Evolutionary conservation across 2,888 invertebrate species (phyloP).

Genomic region (Altica lythri): DNA sequence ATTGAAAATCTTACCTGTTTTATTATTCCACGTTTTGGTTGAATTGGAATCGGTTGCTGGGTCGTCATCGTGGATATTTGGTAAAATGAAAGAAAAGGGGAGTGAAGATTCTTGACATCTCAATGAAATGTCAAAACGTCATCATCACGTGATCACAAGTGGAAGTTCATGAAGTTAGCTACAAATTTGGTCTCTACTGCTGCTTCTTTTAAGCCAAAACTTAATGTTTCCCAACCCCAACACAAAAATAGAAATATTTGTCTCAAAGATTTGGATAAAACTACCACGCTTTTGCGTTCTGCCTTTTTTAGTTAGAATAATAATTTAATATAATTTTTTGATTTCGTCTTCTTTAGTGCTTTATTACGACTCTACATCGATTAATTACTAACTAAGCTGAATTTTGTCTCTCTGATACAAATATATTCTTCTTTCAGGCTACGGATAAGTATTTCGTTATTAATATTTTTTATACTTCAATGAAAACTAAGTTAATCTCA

Average conservation of each 20-base stretch:
- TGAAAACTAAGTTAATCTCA: too few species aligned
- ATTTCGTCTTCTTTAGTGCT: too few species aligned
- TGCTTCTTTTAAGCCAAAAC: neutral
- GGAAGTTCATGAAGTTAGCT: slow-evolving; percentile 12
- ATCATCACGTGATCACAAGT: slow-evolving; percentile 31
- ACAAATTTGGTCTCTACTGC: neutral
- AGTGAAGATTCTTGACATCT: slow-evolving; percentile 29
- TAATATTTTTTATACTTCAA: too few species aligned
- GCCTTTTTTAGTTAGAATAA: too few species aligned
- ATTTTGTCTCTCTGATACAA: too few species aligned
- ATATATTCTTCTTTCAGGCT: too few species aligned
- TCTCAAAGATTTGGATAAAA: too few species aligned
- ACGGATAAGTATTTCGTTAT: too few species aligned
- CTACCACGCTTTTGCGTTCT: too few species aligned
- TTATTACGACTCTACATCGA: too few species aligned
- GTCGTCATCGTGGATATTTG: slow-evolving; percentile 36
- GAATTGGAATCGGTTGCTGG: slow-evolving; percentile 43
- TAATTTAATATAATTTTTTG: too few species aligned
- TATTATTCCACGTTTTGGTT: slow-evolving; percentile 63
- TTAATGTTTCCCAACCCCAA: neutral
- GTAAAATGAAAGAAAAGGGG: slow-evolving; percentile 25
- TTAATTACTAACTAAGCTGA: too few species aligned
- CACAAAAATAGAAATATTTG: neutral
- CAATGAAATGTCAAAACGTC: slow-evolving; percentile 31
- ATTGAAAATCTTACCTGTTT: slow-evolving; percentile 71